A percentile compares a stretch with the other conserved stretches of the same genome.
Conservation (phyloP, 2,888 invertebrate genomes). For the Acanthosepion lycidas region DNA sequence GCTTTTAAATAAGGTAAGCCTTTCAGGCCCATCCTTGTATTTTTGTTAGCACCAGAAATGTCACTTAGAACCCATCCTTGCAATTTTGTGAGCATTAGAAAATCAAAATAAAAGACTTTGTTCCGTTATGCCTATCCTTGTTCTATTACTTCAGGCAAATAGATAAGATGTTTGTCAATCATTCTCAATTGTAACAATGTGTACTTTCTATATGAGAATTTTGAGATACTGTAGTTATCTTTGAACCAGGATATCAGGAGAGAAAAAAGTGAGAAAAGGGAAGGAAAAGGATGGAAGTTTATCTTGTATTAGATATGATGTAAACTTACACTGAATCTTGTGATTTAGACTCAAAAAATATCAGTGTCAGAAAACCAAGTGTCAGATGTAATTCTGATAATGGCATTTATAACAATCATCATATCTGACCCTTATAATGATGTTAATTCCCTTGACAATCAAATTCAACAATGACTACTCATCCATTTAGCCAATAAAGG, state of each 20-base stretch:
- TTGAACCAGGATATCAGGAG: background rate
- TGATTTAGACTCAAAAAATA: background rate
- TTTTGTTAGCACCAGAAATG: background rate
- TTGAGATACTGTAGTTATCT: background rate
- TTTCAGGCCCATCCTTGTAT: background rate
- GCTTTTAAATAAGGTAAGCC: background rate
- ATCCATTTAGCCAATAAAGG: background rate
- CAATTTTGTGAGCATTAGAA: background rate
- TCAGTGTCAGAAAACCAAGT: background rate
- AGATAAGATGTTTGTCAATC: background rate
- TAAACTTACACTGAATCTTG: background rate
- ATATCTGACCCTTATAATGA: background rate
- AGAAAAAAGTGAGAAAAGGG: background rate
- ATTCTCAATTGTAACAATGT: background rate
- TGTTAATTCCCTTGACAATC: background rate
- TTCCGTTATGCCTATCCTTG: background rate
- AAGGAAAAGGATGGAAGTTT: background rate
- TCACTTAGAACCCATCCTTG: background rate
- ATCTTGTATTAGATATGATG: background rate
- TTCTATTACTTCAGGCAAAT: background rate
- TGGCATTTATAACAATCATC: background rate
- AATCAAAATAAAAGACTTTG: background rate
- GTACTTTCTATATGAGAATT: background rate
- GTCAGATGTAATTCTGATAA: background rate
- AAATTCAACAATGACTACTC: background rate